Base-by-base conservation (phyloP, 2,113 vertebrate species). In the Protobothrops mucrosquamatus region DNA sequence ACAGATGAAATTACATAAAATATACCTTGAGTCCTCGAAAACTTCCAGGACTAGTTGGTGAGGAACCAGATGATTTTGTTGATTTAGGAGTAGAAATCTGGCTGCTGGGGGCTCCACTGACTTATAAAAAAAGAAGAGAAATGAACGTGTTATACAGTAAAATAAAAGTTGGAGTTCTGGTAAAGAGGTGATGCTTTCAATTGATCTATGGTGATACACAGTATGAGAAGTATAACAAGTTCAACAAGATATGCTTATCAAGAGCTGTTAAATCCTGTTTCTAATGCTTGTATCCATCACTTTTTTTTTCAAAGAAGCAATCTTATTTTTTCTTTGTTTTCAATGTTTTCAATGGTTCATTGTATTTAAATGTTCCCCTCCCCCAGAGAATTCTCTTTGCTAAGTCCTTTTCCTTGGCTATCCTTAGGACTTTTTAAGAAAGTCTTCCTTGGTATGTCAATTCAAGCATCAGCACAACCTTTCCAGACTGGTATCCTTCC, bases 1-100 rank as follows among this genome's bases (percentile, higher is more conserved):
- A 87, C 15, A 57, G 61, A n/a, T 9, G 81, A 6, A 51, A 39
- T 2, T 12, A 88, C 61, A 39, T 91, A 89, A 20, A 12, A 61
- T 97, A 95, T 98, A 99, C 99, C 98, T 99, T 99, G 89, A 99
- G 97, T 95, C 98, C 97, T 88, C 97, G 97, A 95, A 97, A 96
- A 92, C 98, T 98, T 96, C 97, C 98, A 89, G 99, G 99, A 95
- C 99, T 99, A 89, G 99, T 99, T 93, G 99, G 99, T 52, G 99
- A 99, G 23, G 99, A 99, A 88, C 98, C 99, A 94, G 98, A 99
- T 91, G 99, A 99, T 96, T 99, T 99, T 1, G 98, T 98, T 94
- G 98, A 99, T 96, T 97, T 99, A 15, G 98, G 98, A 89, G 98
- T 98, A 29, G 98, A 99, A 91, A 99, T 97, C 3, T 99, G 99